These are phyloP conservation scores for Thrips palmi DNA, from an alignment of 1,140 invertebrate species.

Conservation along the genomic window DNA sequence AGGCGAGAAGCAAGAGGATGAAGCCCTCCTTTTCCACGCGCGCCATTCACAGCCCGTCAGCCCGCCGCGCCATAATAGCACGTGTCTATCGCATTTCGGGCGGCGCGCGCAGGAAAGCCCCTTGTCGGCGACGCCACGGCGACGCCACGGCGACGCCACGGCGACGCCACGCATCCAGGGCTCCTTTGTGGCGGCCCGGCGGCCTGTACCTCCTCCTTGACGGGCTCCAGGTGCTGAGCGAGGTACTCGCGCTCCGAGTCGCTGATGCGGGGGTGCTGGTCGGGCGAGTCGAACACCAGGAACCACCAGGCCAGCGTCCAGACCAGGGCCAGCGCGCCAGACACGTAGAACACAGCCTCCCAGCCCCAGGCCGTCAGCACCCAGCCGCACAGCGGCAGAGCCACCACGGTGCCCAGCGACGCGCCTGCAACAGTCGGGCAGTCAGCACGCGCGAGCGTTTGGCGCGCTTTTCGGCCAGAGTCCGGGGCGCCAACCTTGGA, in stretches of 20 bases:
- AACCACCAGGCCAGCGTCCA: conserved; percentile 43
- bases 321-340: conserved; percentile 37
- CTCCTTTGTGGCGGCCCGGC: no score
- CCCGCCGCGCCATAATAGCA: no score
- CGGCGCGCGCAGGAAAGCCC: no score
- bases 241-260: conserved; percentile 48
- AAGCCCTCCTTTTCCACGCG: no score
- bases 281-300: conserved; percentile 49
- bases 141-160: no score
- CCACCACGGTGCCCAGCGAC: conserved; percentile 56
- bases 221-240: conserved; percentile 33
- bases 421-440: conserved; percentile 34
- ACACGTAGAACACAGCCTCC: conserved; percentile 52
- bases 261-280: conserved; percentile 51
- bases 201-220: no score
- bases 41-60: no score
- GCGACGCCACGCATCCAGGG: no score
- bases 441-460: conserved; percentile 2
- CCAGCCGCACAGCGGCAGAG: conserved; percentile 45
- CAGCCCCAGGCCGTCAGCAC: conserved; percentile 45
- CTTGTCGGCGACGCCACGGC: no score
- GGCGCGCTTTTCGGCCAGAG: no score
- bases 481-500: conserved; percentile 17
- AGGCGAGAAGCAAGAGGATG: no score
- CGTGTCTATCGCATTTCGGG: no score